A percentile compares a stretch with the other conserved stretches of the same genome.
phyloP scores from a whole-genome alignment of 2,797 vertebrate species.

The Chloroceryle inda region DNA sequence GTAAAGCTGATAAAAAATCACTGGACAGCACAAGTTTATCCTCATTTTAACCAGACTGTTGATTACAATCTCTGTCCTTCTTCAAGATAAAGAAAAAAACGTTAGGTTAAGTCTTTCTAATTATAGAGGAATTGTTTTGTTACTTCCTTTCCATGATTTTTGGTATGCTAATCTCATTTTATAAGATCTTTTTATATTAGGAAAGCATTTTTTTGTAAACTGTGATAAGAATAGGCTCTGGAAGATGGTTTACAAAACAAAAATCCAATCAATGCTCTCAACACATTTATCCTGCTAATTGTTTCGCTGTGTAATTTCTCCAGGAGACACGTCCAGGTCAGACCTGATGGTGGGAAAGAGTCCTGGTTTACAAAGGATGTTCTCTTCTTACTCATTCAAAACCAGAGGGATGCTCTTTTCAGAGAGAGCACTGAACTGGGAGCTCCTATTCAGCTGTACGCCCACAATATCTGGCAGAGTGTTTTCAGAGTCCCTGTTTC shows the following conservation, averaged over 20 bases:
- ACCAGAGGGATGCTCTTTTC: conserved; percentile 29
- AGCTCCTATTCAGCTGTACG: conserved; percentile 12
- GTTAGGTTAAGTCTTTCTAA: neutral
- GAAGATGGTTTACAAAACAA: neutral
- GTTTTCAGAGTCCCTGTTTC: conserved; percentile 34
- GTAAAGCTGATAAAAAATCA: neutral
- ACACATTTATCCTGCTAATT: neutral
- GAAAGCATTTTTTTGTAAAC: neutral
- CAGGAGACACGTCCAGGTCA: conserved; percentile 39
- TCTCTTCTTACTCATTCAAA: conserved; percentile 10
- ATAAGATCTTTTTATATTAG: neutral
- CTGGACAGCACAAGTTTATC: neutral
- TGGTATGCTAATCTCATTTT: neutral
- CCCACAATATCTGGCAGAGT: conserved; percentile 14
- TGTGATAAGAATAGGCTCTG: neutral
- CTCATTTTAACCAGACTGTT: conserved; percentile 1
- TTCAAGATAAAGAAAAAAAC: neutral
- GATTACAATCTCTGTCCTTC: neutral
- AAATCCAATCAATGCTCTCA: neutral
- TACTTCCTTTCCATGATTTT: neutral
- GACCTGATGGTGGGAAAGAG: conserved; percentile 64
- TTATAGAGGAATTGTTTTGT: neutral
- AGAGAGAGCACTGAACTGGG: conserved; percentile 7
- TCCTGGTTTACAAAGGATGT: conserved; percentile 18
- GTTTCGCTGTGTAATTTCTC: neutral